phyloP scores from a whole-genome alignment of 2,113 vertebrate genomes.

The Oncorhynchus clarkii region DNA sequence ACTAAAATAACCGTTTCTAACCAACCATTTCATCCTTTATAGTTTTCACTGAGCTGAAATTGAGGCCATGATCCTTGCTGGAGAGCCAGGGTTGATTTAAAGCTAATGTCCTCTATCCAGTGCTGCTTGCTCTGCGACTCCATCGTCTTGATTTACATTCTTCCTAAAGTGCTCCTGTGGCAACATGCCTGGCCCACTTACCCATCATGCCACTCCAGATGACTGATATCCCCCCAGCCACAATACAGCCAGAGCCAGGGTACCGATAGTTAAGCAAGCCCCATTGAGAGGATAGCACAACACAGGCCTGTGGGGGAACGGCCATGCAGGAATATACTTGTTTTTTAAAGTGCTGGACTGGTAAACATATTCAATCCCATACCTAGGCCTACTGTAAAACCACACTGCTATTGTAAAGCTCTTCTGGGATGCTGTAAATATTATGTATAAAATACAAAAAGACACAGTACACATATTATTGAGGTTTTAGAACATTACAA shows the following conservation, averaged over 20 bases:
- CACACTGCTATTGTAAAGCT: too few relatives aligned
- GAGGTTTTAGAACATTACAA: background rate
- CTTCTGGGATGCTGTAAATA: background rate
- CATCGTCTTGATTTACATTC: constrained; percentile 8
- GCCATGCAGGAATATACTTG: background rate
- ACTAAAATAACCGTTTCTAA: background rate
- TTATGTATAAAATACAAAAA: background rate
- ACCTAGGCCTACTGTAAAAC: too few relatives aligned
- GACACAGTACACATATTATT: background rate
- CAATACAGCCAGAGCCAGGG: background rate
- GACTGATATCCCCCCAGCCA: background rate
- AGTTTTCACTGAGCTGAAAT: background rate
- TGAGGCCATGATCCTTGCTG: background rate
- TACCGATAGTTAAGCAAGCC: too few relatives aligned
- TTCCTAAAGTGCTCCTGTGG: background rate
- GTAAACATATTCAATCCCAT: background rate
- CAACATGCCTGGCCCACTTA: background rate
- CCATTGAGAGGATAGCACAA: too few relatives aligned
- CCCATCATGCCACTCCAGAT: background rate
- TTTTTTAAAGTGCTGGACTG: background rate
- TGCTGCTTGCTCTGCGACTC: background rate
- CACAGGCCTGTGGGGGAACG: too few relatives aligned
- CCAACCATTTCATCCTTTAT: background rate
- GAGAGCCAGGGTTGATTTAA: background rate
- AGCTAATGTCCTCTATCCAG: background rate